Conservation (phyloP, 2,888 invertebrate species). For the Camptogramma bilineatum region DNA sequence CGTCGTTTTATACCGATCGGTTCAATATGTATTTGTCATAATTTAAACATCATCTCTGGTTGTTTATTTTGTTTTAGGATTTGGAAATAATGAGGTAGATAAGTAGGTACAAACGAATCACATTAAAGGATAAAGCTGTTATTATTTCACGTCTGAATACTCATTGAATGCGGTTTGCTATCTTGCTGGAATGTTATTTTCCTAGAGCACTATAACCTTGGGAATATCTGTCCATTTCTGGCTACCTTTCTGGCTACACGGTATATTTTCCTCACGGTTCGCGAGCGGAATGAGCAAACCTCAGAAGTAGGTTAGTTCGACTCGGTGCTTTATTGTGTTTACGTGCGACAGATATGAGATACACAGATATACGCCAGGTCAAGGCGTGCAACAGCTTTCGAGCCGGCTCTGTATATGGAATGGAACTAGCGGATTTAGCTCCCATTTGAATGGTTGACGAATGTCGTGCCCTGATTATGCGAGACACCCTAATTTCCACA, state of each 20-base stretch:
- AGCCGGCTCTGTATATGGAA: slow-evolving; percentile 68
- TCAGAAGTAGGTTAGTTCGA: slow-evolving; percentile 77
- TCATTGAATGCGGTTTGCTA: slow-evolving; percentile 47
- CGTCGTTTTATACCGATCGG: background rate
- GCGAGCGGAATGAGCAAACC: slow-evolving; percentile 74
- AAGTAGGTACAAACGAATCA: background rate
- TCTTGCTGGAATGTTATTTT: slow-evolving; percentile 49
- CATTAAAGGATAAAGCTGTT: slow-evolving; percentile 30
- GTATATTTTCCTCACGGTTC: slow-evolving; percentile 58
- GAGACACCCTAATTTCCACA: slow-evolving; percentile 69
- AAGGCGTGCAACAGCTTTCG: slow-evolving; percentile 82
- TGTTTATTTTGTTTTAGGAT: slow-evolving; percentile 7
- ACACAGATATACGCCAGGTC: slow-evolving; percentile 75
- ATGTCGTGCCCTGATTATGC: slow-evolving; percentile 63
- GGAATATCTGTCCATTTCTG: slow-evolving; percentile 50
- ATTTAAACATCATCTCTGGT: background rate
- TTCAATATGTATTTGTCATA: background rate
- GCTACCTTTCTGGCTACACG: slow-evolving; percentile 53
- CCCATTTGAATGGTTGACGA: slow-evolving; percentile 61
- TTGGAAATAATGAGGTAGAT: slow-evolving; percentile 7
- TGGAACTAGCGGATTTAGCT: slow-evolving; percentile 71
- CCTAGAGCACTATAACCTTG: slow-evolving; percentile 56
- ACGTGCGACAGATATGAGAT: slow-evolving; percentile 83
- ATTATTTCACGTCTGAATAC: slow-evolving; percentile 40
- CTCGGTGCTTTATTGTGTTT: slow-evolving; percentile 81